These are phyloP conservation scores for Hippasteria phrygiana DNA, from an alignment of 53 echinoderm and acorn worm genomes.

Conservation along the genomic window DNA sequence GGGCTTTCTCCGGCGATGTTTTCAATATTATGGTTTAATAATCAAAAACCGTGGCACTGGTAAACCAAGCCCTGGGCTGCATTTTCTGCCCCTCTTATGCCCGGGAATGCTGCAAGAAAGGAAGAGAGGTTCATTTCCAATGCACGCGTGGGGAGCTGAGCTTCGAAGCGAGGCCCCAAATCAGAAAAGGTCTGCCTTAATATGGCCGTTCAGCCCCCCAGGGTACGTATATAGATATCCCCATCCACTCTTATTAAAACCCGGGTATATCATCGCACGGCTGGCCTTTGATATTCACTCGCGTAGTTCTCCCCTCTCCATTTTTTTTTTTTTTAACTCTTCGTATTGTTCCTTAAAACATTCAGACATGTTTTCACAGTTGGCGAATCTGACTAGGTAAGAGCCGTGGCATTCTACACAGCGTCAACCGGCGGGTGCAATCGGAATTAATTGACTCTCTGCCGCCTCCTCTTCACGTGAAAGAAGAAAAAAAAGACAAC, in stretches of 20 bases:
- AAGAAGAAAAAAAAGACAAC: not conserved
- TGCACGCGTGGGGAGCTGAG: constrained; percentile 38
- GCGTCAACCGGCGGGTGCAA: constrained; percentile 6
- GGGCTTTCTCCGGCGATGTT: too few relatives aligned
- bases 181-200: not conserved
- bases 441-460: constrained; percentile 59
- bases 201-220: not conserved
- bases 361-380: constrained; percentile 62
- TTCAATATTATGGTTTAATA: not conserved
- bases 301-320: not conserved
- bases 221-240: not conserved
- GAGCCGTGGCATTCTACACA: not conserved
- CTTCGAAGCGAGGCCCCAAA: not conserved
- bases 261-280: constrained; percentile 10
- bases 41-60: not conserved
- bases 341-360: constrained; percentile 22
- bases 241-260: not conserved
- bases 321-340: not conserved
- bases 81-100: not conserved
- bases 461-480: constrained; percentile 28
- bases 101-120: not conserved
- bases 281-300: constrained; percentile 21
- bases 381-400: constrained; percentile 44
- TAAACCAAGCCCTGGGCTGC: constrained; percentile 9
- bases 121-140: constrained; percentile 41